Evolutionary conservation across 2,888 invertebrate genomes (phyloP).

Genomic region (Apodemia hepburni): DNA sequence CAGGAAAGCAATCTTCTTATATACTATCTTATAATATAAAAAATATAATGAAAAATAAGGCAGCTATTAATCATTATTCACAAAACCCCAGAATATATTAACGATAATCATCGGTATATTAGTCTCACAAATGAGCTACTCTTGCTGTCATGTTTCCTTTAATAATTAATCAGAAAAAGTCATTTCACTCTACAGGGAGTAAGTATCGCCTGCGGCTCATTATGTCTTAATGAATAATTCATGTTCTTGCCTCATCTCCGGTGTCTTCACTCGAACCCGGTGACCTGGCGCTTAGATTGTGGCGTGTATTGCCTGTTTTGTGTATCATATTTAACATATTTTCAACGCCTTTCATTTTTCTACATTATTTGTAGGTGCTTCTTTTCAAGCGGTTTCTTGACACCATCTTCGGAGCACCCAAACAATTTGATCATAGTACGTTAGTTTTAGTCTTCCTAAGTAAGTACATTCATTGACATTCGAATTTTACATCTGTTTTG

Average conservation of each 20-base stretch:
- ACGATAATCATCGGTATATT: not conserved
- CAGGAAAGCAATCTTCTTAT: too few relatives aligned
- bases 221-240: constrained; percentile 70
- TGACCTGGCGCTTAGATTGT: constrained; percentile 5
- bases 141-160: constrained; percentile 8
- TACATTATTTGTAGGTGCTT: too few relatives aligned
- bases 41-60: not conserved
- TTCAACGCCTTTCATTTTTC: not conserved
- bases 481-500: too few relatives aligned
- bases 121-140: not conserved
- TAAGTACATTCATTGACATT: too few relatives aligned
- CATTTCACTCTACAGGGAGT: constrained; percentile 20
- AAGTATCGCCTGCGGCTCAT: constrained; percentile 49
- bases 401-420: too few relatives aligned
- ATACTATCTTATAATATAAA: too few relatives aligned
- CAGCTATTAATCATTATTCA: not conserved
- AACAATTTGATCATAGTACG: too few relatives aligned
- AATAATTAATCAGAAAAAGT: constrained; percentile 13
- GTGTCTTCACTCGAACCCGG: constrained; percentile 11
- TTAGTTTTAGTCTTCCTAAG: too few relatives aligned
- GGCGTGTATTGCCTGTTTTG: constrained; percentile 3
- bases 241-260: constrained; percentile 37
- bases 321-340: not conserved
- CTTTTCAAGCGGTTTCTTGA: too few relatives aligned
- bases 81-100: not conserved